Conservation (phyloP, 2,797 vertebrate species). For the Neopelma chrysocephalum region DNA sequence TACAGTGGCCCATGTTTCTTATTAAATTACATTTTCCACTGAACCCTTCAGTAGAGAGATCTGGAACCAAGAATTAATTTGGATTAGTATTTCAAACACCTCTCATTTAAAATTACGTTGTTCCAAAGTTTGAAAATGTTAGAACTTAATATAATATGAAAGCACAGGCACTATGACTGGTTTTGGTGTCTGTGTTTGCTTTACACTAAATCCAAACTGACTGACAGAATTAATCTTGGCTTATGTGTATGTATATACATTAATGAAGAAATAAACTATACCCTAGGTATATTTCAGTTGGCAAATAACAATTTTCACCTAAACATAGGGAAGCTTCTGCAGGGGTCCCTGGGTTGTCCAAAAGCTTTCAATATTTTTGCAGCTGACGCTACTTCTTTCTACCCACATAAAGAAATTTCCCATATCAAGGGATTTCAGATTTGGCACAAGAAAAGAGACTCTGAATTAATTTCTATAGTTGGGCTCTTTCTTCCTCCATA, state of each 20-base stretch:
- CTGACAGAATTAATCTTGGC: neutral
- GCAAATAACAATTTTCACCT: neutral
- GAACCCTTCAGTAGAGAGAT: neutral
- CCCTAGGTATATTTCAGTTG: neutral
- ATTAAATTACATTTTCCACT: neutral
- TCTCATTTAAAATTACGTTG: neutral
- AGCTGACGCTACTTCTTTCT: constrained; percentile 19
- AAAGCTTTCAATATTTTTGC: constrained; percentile 34
- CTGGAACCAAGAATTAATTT: neutral
- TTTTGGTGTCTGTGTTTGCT: neutral
- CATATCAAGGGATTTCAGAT: neutral
- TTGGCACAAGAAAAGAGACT: constrained; percentile 32
- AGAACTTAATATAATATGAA: neutral
- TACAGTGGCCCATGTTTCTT: neutral
- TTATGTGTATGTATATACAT: neutral
- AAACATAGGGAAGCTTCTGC: neutral
- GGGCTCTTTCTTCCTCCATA: neutral
- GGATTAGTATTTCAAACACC: neutral
- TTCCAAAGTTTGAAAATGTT: neutral
- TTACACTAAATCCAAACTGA: neutral
- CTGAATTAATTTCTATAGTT: neutral
- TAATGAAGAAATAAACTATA: neutral
- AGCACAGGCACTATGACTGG: neutral
- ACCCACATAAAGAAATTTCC: neutral
- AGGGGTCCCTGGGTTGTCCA: neutral